Evolutionary conservation across 1,140 invertebrate genomes (phyloP), one percentile per base, ranked within the genome.

Genomic region (Zaprionus gabonicus): DNA sequence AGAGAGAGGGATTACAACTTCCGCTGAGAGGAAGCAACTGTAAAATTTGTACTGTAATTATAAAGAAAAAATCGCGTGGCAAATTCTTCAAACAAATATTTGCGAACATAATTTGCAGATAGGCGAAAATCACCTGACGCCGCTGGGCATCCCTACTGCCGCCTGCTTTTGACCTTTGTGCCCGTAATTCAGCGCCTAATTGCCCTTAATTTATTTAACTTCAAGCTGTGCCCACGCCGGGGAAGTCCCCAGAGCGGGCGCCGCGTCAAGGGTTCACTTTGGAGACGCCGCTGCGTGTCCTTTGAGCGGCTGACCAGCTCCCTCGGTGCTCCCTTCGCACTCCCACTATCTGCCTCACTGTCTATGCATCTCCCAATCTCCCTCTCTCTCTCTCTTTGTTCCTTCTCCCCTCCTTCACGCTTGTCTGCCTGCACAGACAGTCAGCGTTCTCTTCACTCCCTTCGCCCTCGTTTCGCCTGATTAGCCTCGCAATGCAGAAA

Each of bases 131-230:
- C 72, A 87, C 84, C 83, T 87, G 83, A 5, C 56, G 56, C 41
- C 44, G 41, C 46, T 55, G 56, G 68, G 64, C 65, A 68, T 55
- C 38, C 31, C 44, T 31, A 2, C 25, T 10, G 63, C 63, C 10
- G 56, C 51, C 62, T 58, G 64, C 51, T 59, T 62, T 62, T 78
- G 58, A 80, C 83, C 81, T 87, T 87, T 87, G 77, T 88, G 84
- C 71, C 51, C 71, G 67, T 87, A 78, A 81, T 84, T 72, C 84
- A 71, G 68, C 77, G 81, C 84, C 84, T 90, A 88, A 90, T 88
- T 88, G 84, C 84, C 84, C 74, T 81, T 88, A 90, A 88, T 88
- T 88, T 88, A 84, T 88, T 88, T 88, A 84, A 81, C 85, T 88
- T 90, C 84, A 90, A 84, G 81, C 84, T 88, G 84, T 81, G 83